These are phyloP conservation scores for Lymantria dispar DNA, from an alignment of 2,888 invertebrate genomes.

Conservation along the genomic window DNA sequence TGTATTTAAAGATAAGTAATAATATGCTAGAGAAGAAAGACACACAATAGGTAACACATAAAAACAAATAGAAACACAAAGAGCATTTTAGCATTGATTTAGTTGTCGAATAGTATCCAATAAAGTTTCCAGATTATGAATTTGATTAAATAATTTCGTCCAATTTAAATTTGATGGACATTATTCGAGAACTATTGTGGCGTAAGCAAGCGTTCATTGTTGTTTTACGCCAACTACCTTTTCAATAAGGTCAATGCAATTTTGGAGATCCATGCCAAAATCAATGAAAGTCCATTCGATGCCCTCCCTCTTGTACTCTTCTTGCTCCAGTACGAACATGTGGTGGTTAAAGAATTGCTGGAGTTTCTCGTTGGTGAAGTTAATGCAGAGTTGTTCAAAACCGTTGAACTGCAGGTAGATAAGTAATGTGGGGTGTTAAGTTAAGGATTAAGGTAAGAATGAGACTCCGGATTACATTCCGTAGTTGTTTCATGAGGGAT, in stretches of 20 bases:
- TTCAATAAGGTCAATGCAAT: slow-evolving; percentile 97
- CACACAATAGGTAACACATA: slow-evolving; percentile 60
- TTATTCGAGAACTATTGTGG: slow-evolving; percentile 62
- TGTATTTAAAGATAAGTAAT: slow-evolving; percentile 36
- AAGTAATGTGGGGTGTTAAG: slow-evolving; percentile 63
- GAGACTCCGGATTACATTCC: slow-evolving; percentile 72
- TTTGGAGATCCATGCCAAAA: slow-evolving; percentile 97
- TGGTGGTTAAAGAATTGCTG: slow-evolving; percentile 99
- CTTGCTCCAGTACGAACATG: slow-evolving; percentile 99
- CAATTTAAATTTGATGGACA: slow-evolving; percentile 28
- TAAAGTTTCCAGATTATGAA: slow-evolving; percentile 29
- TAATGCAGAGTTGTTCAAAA: slow-evolving; percentile 99
- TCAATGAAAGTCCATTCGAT: slow-evolving; percentile 98
- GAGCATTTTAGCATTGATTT: slow-evolving; percentile 62
- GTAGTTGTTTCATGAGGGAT: slow-evolving; percentile 50
- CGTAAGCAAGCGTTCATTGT: slow-evolving; percentile 77
- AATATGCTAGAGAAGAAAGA: slow-evolving; percentile 37
- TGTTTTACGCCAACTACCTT: slow-evolving; percentile 88
- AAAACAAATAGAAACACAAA: slow-evolving; percentile 45
- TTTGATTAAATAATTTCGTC: neutral
- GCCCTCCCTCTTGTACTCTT: slow-evolving; percentile 97
- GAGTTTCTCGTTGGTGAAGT: slow-evolving; percentile 98
- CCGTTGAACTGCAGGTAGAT: slow-evolving; percentile 91
- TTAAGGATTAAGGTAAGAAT: slow-evolving; percentile 42
- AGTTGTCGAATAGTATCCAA: slow-evolving; percentile 45